Percentiles rank a stretch among this genome's conserved stretches.
These are phyloP conservation scores for Leucania comma DNA, from an alignment of 2,888 invertebrate genomes.

Conservation along the genomic window DNA sequence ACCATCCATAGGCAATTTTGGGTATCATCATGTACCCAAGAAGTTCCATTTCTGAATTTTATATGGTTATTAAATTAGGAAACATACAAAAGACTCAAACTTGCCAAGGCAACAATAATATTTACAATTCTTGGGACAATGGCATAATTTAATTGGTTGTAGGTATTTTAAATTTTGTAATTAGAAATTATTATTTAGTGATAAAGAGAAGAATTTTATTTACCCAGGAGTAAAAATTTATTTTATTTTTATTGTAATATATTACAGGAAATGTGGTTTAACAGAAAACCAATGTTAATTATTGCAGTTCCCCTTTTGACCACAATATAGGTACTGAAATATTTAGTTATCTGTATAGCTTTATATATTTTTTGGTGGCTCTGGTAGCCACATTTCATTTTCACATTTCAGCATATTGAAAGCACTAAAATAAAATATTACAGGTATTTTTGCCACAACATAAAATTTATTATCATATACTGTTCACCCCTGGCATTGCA, in stretches of 20 bases:
- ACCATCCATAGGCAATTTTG: too few relatives aligned
- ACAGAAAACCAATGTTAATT: background rate
- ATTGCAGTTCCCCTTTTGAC: background rate
- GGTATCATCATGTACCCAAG: too few relatives aligned
- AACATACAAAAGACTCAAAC: too few relatives aligned
- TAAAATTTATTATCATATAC: too few relatives aligned
- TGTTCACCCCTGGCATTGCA: background rate
- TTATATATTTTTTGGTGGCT: background rate
- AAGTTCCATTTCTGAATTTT: too few relatives aligned
- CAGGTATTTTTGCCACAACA: too few relatives aligned
- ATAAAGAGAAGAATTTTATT: background rate
- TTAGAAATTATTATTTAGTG: background rate
- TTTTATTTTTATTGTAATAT: background rate
- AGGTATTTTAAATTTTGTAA: too few relatives aligned
- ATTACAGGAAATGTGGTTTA: slow-evolving; percentile 27
- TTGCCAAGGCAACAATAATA: too few relatives aligned
- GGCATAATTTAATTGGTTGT: too few relatives aligned
- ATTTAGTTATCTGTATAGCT: background rate
- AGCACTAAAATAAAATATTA: background rate
- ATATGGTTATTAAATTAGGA: too few relatives aligned
- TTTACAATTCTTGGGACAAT: too few relatives aligned
- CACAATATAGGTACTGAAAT: slow-evolving; percentile 22
- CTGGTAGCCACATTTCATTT: too few relatives aligned
- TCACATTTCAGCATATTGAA: background rate
- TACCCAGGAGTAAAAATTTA: background rate